Conservation (phyloP, 2,113 vertebrate genomes). For the Caranx melampygus region DNA sequence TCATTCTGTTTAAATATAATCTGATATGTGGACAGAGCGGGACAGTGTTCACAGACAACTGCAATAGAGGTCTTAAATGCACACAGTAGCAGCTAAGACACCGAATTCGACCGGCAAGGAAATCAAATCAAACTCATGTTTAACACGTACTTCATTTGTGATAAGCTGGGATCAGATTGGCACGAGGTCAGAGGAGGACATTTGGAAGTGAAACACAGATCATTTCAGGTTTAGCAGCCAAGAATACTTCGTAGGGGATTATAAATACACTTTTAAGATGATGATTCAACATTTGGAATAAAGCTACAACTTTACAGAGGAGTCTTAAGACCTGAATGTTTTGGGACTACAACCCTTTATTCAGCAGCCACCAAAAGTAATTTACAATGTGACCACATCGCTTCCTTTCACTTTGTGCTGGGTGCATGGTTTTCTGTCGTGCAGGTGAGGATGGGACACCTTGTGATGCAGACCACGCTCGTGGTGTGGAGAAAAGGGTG, state of each 20-base stretch:
- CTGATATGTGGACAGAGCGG: background rate
- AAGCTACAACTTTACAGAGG: background rate
- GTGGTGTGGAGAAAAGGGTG: slow-evolving; percentile 6
- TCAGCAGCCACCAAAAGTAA: slow-evolving; percentile 25
- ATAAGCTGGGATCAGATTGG: slow-evolving; percentile 39
- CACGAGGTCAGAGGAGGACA: slow-evolving; percentile 11
- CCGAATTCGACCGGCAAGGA: background rate
- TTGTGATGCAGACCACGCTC: slow-evolving; percentile 34
- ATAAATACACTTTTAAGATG: background rate
- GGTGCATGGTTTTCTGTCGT: background rate
- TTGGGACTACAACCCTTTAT: background rate
- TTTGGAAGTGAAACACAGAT: slow-evolving; percentile 27
- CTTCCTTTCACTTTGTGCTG: slow-evolving; percentile 25
- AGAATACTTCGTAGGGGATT: background rate
- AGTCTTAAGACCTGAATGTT: background rate
- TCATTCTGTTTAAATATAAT: slow-evolving; percentile 23
- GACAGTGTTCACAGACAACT: slow-evolving; percentile 15
- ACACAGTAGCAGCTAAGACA: slow-evolving; percentile 11
- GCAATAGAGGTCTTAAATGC: slow-evolving; percentile 17
- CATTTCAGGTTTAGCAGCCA: slow-evolving; percentile 17
- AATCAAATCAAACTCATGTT: slow-evolving; percentile 32
- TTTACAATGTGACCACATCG: slow-evolving; percentile 31
- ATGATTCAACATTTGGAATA: slow-evolving; percentile 16
- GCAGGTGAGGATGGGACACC: slow-evolving; percentile 5
- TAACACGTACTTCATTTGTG: slow-evolving; percentile 23